phyloP scores from a whole-genome alignment of 2,113 vertebrate species.

The Thunnus thynnus region DNA sequence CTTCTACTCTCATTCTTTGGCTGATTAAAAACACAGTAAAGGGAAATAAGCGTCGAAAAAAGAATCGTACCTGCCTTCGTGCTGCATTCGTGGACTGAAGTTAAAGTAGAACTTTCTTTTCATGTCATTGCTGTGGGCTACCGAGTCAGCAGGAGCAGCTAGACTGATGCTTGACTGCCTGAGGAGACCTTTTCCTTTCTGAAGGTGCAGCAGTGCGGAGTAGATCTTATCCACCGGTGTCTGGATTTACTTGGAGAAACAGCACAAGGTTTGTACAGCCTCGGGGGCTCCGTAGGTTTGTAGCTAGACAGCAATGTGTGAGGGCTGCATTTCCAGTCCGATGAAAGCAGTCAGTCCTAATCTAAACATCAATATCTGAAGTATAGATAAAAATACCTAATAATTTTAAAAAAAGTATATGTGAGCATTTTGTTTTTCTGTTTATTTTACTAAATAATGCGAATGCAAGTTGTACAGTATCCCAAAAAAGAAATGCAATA shows the following conservation, averaged over 20 bases:
- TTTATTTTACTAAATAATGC: too few relatives aligned
- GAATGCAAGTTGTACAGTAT: too few relatives aligned
- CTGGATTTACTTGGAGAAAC: neutral
- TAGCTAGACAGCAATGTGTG: too few relatives aligned
- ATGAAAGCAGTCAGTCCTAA: neutral
- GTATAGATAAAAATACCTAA: neutral
- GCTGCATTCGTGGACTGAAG: neutral
- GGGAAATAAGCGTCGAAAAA: too few relatives aligned
- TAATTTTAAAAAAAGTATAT: too few relatives aligned
- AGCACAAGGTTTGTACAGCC: neutral
- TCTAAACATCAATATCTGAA: neutral
- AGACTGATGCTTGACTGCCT: neutral
- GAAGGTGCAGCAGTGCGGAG: neutral
- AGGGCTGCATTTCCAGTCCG: neutral
- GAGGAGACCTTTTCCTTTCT: slow-evolving; percentile 13
- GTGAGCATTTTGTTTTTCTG: too few relatives aligned
- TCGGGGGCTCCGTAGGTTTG: neutral
- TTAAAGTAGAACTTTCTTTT: neutral
- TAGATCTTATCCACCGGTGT: neutral
- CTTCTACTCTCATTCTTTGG: neutral
- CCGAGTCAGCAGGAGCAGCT: neutral
- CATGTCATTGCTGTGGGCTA: neutral
- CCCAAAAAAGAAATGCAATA: too few relatives aligned
- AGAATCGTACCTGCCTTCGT: too few relatives aligned
- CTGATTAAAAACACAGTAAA: neutral